These are phyloP conservation scores for Enteromius anoplus DNA, from an alignment of 2,797 vertebrate species.

Conservation along the genomic window DNA sequence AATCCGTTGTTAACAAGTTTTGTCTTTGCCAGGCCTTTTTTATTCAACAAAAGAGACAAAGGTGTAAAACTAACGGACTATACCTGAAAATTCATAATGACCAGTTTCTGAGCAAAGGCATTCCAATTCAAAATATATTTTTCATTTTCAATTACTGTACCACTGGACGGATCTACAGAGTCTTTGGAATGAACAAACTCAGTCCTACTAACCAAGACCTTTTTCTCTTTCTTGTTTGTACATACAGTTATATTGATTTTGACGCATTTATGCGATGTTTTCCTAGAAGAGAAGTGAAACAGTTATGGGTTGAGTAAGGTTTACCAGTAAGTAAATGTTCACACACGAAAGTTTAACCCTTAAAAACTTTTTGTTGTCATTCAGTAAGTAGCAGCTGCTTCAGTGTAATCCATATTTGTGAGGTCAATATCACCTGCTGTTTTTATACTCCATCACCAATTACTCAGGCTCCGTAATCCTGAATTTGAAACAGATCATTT, in stretches of 20 bases:
- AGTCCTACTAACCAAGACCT: constrained; percentile 60
- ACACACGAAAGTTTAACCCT: constrained; percentile 19
- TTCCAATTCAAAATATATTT: constrained; percentile 62
- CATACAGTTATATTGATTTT: neutral
- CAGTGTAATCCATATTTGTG: constrained; percentile 68
- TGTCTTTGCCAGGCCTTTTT: neutral
- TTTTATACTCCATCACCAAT: constrained; percentile 57
- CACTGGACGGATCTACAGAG: constrained; percentile 62
- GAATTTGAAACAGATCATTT: constrained; percentile 59
- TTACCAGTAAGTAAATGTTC: neutral
- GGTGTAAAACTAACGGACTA: constrained; percentile 60
- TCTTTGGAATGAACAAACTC: constrained; percentile 57
- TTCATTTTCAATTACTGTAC: constrained; percentile 49
- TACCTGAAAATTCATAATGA: constrained; percentile 21
- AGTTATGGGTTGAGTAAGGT: neutral
- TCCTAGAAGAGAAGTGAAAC: neutral
- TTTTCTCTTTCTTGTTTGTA: neutral
- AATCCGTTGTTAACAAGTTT: neutral
- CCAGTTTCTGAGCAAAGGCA: constrained; percentile 60
- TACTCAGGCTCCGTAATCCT: constrained; percentile 47
- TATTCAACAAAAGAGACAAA: constrained; percentile 54
- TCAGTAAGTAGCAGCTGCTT: constrained; percentile 60
- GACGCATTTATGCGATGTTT: neutral
- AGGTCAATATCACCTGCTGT: constrained; percentile 71
- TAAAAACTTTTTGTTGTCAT: neutral